These are phyloP conservation scores for Lepilemur septentrionalis DNA, from an alignment of 2,797 vertebrate genomes.

Conservation along the genomic window DNA sequence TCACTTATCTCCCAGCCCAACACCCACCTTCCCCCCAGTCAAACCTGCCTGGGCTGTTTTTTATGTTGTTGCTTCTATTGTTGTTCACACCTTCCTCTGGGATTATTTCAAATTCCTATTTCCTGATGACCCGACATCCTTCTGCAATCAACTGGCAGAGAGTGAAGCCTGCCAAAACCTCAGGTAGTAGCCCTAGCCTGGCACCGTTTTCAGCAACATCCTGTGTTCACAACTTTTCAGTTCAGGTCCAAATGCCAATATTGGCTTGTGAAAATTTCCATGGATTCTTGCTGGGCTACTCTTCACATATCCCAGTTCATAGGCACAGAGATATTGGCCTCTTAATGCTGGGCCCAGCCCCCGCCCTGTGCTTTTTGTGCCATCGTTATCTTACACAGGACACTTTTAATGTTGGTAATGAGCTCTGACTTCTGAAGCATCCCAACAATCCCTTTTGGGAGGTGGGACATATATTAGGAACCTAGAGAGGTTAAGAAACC, in stretches of 20 bases:
- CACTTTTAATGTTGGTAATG: background rate
- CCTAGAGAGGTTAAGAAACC: background rate
- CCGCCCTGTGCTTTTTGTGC: background rate
- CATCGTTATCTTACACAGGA: background rate
- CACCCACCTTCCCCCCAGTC: background rate
- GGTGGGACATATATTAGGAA: background rate
- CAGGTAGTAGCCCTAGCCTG: constrained; percentile 60
- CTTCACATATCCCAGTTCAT: background rate
- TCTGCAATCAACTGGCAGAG: constrained; percentile 58
- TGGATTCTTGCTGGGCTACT: background rate
- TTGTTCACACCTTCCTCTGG: constrained; percentile 54
- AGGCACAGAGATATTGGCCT: background rate
- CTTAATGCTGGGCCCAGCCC: background rate
- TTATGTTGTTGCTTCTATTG: constrained; percentile 57
- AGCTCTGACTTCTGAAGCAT: background rate
- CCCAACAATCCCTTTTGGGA: background rate
- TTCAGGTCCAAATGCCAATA: constrained; percentile 53
- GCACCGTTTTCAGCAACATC: constrained; percentile 62
- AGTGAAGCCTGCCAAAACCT: constrained; percentile 50
- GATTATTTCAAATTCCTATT: constrained; percentile 66
- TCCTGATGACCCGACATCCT: constrained; percentile 75
- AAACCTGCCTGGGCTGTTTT: background rate
- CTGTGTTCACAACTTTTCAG: constrained; percentile 59
- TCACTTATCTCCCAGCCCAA: background rate
- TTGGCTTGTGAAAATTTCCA: constrained; percentile 58